Evolutionary conservation across 2,113 vertebrate species (phyloP).

Genomic region (Hippocampus comes): DNA sequence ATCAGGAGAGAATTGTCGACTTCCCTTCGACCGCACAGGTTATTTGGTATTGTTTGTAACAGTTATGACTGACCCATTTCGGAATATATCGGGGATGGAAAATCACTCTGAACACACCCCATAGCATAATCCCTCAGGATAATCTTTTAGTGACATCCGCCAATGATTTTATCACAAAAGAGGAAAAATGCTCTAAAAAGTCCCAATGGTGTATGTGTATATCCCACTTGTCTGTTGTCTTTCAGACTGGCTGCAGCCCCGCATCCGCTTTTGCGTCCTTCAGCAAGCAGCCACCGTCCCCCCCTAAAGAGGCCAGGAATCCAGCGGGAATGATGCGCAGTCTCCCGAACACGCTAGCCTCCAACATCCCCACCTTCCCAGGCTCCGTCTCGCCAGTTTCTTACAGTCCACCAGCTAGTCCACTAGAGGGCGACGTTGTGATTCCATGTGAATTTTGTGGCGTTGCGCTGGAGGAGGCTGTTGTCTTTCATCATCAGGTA

Average conservation of each 20-base stretch:
- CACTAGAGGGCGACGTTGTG: conserved; percentile 71
- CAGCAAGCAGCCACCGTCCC: conserved; percentile 76
- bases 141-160: not conserved
- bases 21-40: not conserved
- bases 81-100: too few species aligned
- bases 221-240: conserved; percentile 26
- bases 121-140: not conserved
- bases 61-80: too few species aligned
- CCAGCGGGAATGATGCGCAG: conserved; percentile 49
- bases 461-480: conserved; percentile 83
- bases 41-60: not conserved
- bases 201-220: not conserved
- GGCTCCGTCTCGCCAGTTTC: conserved; percentile 59
- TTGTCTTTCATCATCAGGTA: conserved; percentile 94
- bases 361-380: conserved; percentile 70
- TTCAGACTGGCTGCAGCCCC: conserved; percentile 89
- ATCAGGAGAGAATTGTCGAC: not conserved
- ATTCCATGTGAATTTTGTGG: conserved; percentile 97
- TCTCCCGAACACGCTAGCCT: conserved; percentile 60
- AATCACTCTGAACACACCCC: too few species aligned
- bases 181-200: not conserved
- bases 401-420: conserved; percentile 64
- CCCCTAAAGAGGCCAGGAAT: conserved; percentile 55
- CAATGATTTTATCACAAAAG: not conserved
- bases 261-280: conserved; percentile 83